These are phyloP conservation scores for Chloroclystis v-ata DNA, from an alignment of 2,888 invertebrate species.

Conservation along the genomic window DNA sequence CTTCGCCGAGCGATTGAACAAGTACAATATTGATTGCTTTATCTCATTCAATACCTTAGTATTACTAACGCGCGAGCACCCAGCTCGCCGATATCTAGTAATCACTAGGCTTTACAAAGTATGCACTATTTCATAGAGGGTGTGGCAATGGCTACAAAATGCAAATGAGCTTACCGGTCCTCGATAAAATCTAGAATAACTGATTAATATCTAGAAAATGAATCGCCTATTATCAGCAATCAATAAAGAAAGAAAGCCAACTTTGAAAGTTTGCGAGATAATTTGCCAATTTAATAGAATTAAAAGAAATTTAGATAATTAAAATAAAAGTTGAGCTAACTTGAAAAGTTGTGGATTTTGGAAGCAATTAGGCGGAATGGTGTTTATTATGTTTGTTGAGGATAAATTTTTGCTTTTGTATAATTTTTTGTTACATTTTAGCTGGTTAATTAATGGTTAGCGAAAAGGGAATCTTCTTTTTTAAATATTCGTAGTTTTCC, in stretches of 20 bases:
- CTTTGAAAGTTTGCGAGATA: slow-evolving; percentile 22
- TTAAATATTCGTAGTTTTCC: too few relatives aligned
- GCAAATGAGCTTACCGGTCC: slow-evolving; percentile 20
- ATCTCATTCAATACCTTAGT: too few relatives aligned
- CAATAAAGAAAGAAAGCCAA: slow-evolving; percentile 18
- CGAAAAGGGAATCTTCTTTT: too few relatives aligned
- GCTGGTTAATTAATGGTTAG: too few relatives aligned
- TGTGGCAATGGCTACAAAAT: slow-evolving; percentile 12
- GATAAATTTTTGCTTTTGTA: background rate
- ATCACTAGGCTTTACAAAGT: slow-evolving; percentile 15
- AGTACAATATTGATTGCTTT: too few relatives aligned
- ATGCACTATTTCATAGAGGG: slow-evolving; percentile 17
- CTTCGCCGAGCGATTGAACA: too few relatives aligned
- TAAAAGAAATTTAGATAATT: slow-evolving; percentile 18
- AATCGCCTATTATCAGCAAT: slow-evolving; percentile 18
- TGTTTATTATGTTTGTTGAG: slow-evolving; percentile 15
- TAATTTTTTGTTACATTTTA: too few relatives aligned
- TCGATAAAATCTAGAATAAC: slow-evolving; percentile 13
- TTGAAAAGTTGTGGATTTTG: slow-evolving; percentile 18
- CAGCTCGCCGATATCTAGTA: slow-evolving; percentile 5
- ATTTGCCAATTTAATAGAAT: slow-evolving; percentile 22
- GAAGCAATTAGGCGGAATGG: slow-evolving; percentile 16
- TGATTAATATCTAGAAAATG: slow-evolving; percentile 23
- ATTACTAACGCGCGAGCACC: too few relatives aligned
- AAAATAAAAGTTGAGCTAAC: slow-evolving; percentile 13